These are phyloP conservation scores for Entosphenus tridentatus DNA, from an alignment of 2,113 vertebrate species.

Conservation along the genomic window DNA sequence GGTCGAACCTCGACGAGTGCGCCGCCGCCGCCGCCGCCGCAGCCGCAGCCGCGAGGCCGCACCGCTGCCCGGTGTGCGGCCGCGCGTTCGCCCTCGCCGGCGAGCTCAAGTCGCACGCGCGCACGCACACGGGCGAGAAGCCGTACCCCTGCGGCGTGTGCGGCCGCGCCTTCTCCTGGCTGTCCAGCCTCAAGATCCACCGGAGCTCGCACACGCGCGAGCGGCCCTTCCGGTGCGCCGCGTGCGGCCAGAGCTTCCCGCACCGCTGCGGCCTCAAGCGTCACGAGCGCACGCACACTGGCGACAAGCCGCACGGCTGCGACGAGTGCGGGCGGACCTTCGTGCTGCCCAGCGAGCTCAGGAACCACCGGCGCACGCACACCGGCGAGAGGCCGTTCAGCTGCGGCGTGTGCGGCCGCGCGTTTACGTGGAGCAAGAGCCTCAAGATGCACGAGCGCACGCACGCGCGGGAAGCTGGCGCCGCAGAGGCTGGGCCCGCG, in stretches of 20 bases:
- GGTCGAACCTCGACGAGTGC: too few species aligned
- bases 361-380: background rate
- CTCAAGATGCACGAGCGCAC: too few species aligned
- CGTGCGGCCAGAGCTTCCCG: background rate
- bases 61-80: background rate
- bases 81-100: background rate
- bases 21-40: too few species aligned
- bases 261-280: background rate
- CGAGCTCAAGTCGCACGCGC: background rate
- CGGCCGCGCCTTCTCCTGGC: background rate
- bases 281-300: constrained; percentile 1
- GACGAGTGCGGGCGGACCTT: background rate
- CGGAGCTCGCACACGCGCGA: background rate
- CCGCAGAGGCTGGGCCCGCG: too few species aligned
- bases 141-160: background rate
- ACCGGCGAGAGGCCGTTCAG: background rate
- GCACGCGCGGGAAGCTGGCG: too few species aligned
- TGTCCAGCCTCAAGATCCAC: background rate
- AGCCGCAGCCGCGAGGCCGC: background rate
- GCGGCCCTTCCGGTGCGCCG: background rate
- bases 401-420: background rate
- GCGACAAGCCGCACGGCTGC: background rate
- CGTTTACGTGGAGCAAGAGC: background rate
- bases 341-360: background rate
- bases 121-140: constrained; percentile 3